These are phyloP conservation scores for Drosophila subobscura DNA, from an alignment of 1,140 invertebrate genomes.

Conservation along the genomic window DNA sequence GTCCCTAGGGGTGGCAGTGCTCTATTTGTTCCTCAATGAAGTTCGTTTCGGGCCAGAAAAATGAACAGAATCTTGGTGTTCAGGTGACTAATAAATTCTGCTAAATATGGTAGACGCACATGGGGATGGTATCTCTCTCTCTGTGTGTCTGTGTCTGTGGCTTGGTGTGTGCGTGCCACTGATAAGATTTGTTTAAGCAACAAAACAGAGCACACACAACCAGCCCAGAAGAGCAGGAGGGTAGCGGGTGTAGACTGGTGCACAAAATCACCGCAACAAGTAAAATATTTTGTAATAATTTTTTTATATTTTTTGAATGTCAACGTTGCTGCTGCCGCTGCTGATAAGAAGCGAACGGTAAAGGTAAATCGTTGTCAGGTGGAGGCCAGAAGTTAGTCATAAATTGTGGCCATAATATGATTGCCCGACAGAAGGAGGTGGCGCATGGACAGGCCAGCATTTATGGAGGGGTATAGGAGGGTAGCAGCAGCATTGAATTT, in stretches of 20 bases:
- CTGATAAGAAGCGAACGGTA: constrained; percentile 54
- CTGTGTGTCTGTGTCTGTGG: constrained; percentile 6
- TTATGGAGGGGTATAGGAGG: too few species aligned
- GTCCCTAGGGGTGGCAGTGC: background rate
- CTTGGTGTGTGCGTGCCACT: constrained; percentile 6
- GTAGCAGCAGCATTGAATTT: too few species aligned
- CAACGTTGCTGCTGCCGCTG: constrained; percentile 39
- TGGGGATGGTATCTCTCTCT: too few species aligned
- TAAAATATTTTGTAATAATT: constrained; percentile 54
- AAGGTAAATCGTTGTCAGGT: constrained; percentile 47
- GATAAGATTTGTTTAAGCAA: constrained; percentile 57
- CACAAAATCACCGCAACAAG: constrained; percentile 16
- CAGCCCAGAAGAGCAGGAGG: constrained; percentile 14
- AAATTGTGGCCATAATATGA: background rate
- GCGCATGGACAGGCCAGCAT: too few species aligned
- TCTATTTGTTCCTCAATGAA: too few species aligned
- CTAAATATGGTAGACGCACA: too few species aligned
- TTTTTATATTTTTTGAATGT: constrained; percentile 64
- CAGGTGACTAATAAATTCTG: constrained; percentile 48
- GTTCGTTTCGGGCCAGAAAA: too few species aligned
- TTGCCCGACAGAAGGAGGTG: too few species aligned
- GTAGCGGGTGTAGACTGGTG: too few species aligned
- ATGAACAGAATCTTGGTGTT: background rate
- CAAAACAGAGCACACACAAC: constrained; percentile 8
- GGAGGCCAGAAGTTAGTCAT: constrained; percentile 11